Percentiles rank a stretch among this genome's conserved stretches.
Evolutionary conservation across 2,888 invertebrate species (phyloP).

Genomic region (Drosophila mimica): DNA sequence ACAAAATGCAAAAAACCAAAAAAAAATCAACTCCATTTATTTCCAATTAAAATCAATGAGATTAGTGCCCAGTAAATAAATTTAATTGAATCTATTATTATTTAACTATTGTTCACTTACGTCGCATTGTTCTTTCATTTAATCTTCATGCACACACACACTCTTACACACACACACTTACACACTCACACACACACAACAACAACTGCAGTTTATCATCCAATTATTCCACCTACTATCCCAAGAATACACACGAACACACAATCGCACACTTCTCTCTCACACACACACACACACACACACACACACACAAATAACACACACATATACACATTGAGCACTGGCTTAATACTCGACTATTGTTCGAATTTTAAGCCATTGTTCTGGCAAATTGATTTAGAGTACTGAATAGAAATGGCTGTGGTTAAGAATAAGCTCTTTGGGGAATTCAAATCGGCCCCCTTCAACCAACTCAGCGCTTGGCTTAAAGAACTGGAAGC

Average conservation of each 20-base stretch:
- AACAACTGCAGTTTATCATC: slow-evolving; percentile 34
- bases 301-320: slow-evolving; percentile 14
- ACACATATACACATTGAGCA: slow-evolving; percentile 11
- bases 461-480: no score
- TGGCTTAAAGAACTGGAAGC: slow-evolving; percentile 8
- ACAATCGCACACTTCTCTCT: background rate
- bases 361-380: slow-evolving; percentile 66
- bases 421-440: slow-evolving; percentile 26
- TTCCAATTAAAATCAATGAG: slow-evolving; percentile 16
- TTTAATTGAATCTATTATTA: slow-evolving; percentile 23
- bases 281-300: slow-evolving; percentile 5
- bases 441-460: slow-evolving; percentile 11
- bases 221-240: slow-evolving; percentile 42
- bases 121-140: slow-evolving; percentile 58
- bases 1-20: slow-evolving; percentile 16
- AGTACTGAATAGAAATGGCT: slow-evolving; percentile 39
- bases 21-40: slow-evolving; percentile 29
- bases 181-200: slow-evolving; percentile 9
- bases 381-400: slow-evolving; percentile 75
- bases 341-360: slow-evolving; percentile 44
- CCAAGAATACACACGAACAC: slow-evolving; percentile 10
- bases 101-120: slow-evolving; percentile 47
- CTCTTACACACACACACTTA: slow-evolving; percentile 22
- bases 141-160: slow-evolving; percentile 32
- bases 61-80: background rate